Base-by-base conservation (phyloP, 2,113 vertebrate genomes). In the Nettapus auritus region DNA sequence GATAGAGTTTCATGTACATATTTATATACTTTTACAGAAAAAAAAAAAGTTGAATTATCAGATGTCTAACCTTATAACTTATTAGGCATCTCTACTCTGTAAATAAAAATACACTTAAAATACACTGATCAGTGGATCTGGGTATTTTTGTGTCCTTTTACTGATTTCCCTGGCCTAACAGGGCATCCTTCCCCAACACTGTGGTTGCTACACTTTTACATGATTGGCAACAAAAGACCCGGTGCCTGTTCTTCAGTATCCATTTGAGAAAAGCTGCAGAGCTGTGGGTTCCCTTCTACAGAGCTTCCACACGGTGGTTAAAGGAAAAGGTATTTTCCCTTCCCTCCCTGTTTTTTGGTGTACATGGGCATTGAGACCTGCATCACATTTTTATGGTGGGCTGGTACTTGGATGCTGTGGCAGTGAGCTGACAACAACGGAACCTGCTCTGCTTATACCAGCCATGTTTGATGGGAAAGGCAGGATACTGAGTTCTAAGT, bases 11-110 rank as follows among this genome's bases (percentile, higher is more conserved):
- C 81, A 71, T 98, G 97, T 98, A 98, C 95, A 98, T 98, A 98
- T 98, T 98, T 98, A 98, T 98, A 98, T 98, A 96, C 97, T 98
- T 98, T 95, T 97, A 97, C 97, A 94, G 90, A 96, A 94, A 89
- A 97, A 44, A 93, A 94, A 97, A 92, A 92, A 55, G 6, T 60
- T 89, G 94, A 96, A 91, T 97, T 97, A 94, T 95, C 84, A 25
- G 92, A 60, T 97, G 97, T 92, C 96, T 96, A 83, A 95, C 50
- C 90, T 94, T 97, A 67, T 96, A 97, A 97, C 62, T 95, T 77
- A 96, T 97, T 82, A 90, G 96, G 71, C 88, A 92, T 96, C 91
- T 83, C 86, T 75, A 92, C 84, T 92, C 69, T 98, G 98, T 98
- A 98, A 98, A 98, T 98, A 98, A 98, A 98, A 91, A 83, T 86